A percentile compares a stretch with the other conserved stretches of the same genome.
Evolutionary conservation across 2,888 invertebrate genomes (phyloP).

Genomic region (Dusona sp.): DNA sequence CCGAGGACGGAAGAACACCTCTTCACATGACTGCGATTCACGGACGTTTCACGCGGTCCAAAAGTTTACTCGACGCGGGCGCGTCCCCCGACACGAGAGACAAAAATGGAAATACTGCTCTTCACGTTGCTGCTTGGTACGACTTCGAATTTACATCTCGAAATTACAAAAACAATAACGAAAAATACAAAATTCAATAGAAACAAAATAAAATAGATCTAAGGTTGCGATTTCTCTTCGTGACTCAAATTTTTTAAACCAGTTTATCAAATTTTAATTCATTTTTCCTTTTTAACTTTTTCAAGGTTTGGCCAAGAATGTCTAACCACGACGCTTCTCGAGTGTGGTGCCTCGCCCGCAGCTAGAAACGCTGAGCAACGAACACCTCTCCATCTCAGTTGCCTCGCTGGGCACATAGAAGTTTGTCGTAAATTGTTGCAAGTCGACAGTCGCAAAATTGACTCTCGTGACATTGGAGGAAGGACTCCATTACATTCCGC

Average conservation of each 20-base stretch:
- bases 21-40: conserved; percentile 89
- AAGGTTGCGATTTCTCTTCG: not conserved
- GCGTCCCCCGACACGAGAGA: conserved; percentile 86
- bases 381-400: conserved; percentile 88
- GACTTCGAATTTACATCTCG: conserved; percentile 68
- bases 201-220: no score
- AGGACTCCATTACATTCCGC: conserved; percentile 88
- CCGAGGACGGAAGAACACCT: conserved; percentile 87
- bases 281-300: not conserved
- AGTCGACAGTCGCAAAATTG: conserved; percentile 83
- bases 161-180: not conserved
- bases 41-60: conserved; percentile 88
- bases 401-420: conserved; percentile 87
- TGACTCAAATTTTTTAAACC: not conserved
- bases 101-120: conserved; percentile 87
- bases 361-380: conserved; percentile 84
- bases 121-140: conserved; percentile 88
- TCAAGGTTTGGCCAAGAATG: conserved; percentile 83
- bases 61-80: conserved; percentile 87
- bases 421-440: conserved; percentile 87
- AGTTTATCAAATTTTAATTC: not conserved
- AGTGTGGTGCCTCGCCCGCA: conserved; percentile 78
- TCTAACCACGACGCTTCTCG: conserved; percentile 77
- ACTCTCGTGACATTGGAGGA: conserved; percentile 87
- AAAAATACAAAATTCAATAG: not conserved